phyloP scores from a whole-genome alignment of 2,113 vertebrate genomes.

The Zootoca vivipara region DNA sequence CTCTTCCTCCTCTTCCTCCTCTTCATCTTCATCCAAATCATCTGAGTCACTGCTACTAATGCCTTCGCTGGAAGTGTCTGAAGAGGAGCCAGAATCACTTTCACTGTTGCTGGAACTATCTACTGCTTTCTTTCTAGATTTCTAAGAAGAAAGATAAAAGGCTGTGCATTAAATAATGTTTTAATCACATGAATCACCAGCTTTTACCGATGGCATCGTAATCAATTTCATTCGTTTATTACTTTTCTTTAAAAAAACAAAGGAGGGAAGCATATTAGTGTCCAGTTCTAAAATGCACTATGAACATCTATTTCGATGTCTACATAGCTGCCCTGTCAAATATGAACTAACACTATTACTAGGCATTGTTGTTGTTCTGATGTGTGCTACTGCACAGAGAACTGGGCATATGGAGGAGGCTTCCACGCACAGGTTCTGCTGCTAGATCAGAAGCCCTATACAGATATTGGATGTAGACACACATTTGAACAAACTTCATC shows the following conservation, averaged over 20 bases:
- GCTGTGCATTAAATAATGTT: slow-evolving; percentile 37
- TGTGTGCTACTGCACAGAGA: not conserved
- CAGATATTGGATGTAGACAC: not conserved
- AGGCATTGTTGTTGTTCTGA: not conserved
- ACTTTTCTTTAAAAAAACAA: too few species aligned
- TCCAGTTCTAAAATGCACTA: too few species aligned
- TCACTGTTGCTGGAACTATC: slow-evolving; percentile 90
- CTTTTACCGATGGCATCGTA: not conserved
- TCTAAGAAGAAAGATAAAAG: slow-evolving; percentile 68
- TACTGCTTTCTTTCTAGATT: slow-evolving; percentile 82
- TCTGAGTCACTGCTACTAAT: slow-evolving; percentile 90
- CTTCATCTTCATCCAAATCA: slow-evolving; percentile 90
- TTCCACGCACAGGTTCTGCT: not conserved
- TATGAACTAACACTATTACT: not conserved
- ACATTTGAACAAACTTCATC: not conserved
- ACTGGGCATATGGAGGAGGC: not conserved
- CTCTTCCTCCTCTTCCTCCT: slow-evolving; percentile 84
- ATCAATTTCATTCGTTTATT: not conserved
- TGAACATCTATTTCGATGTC: not conserved
- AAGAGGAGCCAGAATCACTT: slow-evolving; percentile 90
- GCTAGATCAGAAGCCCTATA: not conserved
- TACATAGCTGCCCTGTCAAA: not conserved
- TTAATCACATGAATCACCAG: not conserved
- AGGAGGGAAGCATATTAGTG: too few species aligned
- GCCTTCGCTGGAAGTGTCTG: slow-evolving; percentile 89